Evolutionary conservation across 1,140 invertebrate species (phyloP), one percentile per base, ranked within the genome.

Genomic region (Phortica variegata): DNA sequence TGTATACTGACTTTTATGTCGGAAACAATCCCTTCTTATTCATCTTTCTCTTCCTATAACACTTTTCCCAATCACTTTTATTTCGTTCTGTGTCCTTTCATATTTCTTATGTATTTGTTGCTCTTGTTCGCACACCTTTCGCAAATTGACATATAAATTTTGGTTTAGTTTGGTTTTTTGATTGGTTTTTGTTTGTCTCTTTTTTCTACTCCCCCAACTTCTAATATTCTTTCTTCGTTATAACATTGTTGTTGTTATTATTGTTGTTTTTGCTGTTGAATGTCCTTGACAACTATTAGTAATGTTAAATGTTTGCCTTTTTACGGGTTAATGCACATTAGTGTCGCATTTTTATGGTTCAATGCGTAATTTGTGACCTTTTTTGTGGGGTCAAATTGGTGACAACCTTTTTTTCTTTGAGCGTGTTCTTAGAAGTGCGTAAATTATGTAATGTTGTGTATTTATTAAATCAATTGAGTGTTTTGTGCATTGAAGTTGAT

Each of bases 271-370:
- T 34, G 41, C 32, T 46, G n/a, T n/a, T n/a, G n/a, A n/a, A 10
- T 26, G 23, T 26, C 23, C 23, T 26, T 26, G 23, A 26, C 23
- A 26, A 26, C 23, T 63, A 56, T 60, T 68, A 65, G 56, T 54
- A 47, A 45, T 46, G 53, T 52, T 60, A 55, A 65, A 63, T 58
- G 63, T 62, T 69, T 63, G 49, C 63, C 63, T 63, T 68, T 68
- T 60, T 51, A 68, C 56, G 63, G 48, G 60, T 52, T 34, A 60
- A 17, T 68, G 63, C 52, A 61, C 57, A 62, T 68, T 68, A 69
- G 63, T 68, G 63, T 60, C 63, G 60, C 60, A 68, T 56, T 68
- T 68, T 66, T 51, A 59, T 68, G 58, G 54, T 63, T 68, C 49
- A 68, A 38, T 60, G 65, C 40, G 44, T 38, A 45, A 26, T 26